These are phyloP conservation scores for Phalangium opilio DNA, from an alignment of 2,888 invertebrate species.

Conservation along the genomic window DNA sequence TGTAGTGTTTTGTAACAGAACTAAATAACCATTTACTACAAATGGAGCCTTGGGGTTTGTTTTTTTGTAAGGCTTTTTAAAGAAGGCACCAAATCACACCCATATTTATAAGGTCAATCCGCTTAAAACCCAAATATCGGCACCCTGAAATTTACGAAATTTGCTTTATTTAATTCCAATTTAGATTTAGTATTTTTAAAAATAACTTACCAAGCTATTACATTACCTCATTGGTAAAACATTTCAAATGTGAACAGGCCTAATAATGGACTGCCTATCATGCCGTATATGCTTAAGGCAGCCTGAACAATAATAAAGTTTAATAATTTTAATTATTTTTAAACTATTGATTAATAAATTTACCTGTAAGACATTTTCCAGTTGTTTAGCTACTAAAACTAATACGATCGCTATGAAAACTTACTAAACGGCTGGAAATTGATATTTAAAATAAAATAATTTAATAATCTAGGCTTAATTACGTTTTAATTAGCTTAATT, in stretches of 20 bases:
- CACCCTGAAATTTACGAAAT: too few species aligned
- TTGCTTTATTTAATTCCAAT: too few species aligned
- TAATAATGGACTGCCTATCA: slow-evolving; percentile 72
- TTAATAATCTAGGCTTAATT: neutral
- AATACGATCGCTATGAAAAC: slow-evolving; percentile 60
- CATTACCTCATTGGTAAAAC: slow-evolving; percentile 74
- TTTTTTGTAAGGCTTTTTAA: slow-evolving; percentile 16
- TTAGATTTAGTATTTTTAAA: too few species aligned
- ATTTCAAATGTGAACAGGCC: slow-evolving; percentile 77
- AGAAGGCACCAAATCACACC: slow-evolving; percentile 26
- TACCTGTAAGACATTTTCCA: slow-evolving; percentile 76
- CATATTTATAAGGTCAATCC: slow-evolving; percentile 26
- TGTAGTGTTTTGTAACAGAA: too few species aligned
- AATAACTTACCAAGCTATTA: slow-evolving; percentile 49
- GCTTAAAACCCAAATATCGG: slow-evolving; percentile 19
- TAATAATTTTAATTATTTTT: too few species aligned
- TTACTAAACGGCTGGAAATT: slow-evolving; percentile 42
- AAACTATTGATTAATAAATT: slow-evolving; percentile 18
- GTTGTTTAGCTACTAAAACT: slow-evolving; percentile 67
- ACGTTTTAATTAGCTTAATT: neutral
- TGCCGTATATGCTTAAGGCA: slow-evolving; percentile 71
- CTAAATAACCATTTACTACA: slow-evolving; percentile 25
- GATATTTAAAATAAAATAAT: neutral
- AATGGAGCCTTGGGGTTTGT: slow-evolving; percentile 23
- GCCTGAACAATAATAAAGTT: too few species aligned